A percentile compares a stretch with the other conserved stretches of the same genome.
phyloP scores from a whole-genome alignment of 1,140 invertebrate species.

The Cherax destructor region DNA sequence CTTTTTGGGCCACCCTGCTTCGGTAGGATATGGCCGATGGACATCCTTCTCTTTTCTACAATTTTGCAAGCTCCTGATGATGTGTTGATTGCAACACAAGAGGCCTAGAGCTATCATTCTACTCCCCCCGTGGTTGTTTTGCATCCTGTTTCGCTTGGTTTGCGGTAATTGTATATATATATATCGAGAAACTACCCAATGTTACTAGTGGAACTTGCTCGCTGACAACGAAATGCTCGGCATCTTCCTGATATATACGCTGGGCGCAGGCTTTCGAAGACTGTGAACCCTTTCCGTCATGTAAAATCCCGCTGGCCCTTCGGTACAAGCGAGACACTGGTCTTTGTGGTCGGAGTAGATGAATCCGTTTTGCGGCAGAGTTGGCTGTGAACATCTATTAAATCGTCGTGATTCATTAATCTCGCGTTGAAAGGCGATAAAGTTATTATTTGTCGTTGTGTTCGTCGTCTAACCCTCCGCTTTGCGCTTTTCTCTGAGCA shows the following conservation, averaged over 20 bases:
- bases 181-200: neutral
- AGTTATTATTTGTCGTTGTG: slow-evolving; percentile 56
- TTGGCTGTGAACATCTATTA: slow-evolving; percentile 41
- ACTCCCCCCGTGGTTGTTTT: no score
- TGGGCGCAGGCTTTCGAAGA: neutral
- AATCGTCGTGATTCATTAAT: slow-evolving; percentile 51
- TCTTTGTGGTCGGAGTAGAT: neutral
- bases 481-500: neutral
- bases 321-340: neutral
- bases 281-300: neutral
- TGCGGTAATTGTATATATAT: no score
- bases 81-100: no score
- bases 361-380: neutral
- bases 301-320: neutral
- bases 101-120: no score
- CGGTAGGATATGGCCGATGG: no score
- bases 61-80: no score
- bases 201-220: neutral
- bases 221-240: neutral
- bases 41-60: no score
- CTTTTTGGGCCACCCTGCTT: no score
- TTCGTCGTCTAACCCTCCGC: neutral
- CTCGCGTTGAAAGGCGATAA: slow-evolving; percentile 46
- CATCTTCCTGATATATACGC: neutral
- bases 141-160: no score